These are phyloP conservation scores for Campylomormyrus numenius DNA, from an alignment of 2,113 vertebrate genomes.

Conservation along the genomic window DNA sequence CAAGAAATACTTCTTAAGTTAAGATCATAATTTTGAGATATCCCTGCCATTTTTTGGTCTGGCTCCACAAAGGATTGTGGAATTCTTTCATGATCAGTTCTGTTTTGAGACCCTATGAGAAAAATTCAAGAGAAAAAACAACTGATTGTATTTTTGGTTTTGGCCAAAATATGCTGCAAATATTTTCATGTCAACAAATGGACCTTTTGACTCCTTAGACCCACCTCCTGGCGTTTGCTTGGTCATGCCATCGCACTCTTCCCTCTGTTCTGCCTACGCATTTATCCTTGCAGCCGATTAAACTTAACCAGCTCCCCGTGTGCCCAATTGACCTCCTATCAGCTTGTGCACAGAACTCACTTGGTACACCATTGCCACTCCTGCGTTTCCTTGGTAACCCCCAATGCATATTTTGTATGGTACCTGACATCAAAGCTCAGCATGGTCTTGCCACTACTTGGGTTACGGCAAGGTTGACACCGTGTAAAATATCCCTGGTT, in stretches of 20 bases:
- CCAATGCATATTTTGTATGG: neutral
- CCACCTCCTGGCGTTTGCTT: neutral
- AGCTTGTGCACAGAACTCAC: neutral
- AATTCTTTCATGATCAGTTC: neutral
- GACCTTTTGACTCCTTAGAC: neutral
- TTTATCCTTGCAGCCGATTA: neutral
- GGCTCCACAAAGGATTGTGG: neutral
- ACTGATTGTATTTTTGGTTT: neutral
- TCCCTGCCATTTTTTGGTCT: neutral
- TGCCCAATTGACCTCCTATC: neutral
- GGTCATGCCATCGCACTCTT: neutral
- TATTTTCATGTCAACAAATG: neutral
- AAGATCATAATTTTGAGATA: neutral
- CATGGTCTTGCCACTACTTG: neutral
- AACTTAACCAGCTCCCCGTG: neutral
- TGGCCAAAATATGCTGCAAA: neutral
- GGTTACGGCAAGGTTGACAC: neutral
- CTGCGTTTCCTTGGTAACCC: neutral
- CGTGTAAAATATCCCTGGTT: neutral
- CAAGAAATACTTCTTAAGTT: neutral
- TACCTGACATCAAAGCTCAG: neutral
- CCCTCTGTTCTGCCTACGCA: neutral
- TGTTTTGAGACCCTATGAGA: neutral
- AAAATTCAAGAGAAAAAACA: neutral
- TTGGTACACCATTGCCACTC: neutral